Evolutionary conservation across 2,888 invertebrate species (phyloP), one percentile per base, ranked within the genome.

Genomic region (Leptinotarsa tumamoca): DNA sequence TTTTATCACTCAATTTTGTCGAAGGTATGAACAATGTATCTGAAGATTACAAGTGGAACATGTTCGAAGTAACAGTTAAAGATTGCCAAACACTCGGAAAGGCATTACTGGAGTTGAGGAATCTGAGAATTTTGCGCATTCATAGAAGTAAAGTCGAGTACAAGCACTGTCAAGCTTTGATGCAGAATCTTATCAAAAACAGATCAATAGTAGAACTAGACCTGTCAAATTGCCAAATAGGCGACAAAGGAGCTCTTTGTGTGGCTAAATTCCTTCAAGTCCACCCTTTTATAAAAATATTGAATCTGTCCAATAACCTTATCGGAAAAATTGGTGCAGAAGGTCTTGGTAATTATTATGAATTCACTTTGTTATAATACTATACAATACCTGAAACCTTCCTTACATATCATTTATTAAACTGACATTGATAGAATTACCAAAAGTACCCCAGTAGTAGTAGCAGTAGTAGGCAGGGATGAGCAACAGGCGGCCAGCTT

Each of bases 181-280:
- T 92, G 49, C 91, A 91, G 50, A 74, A 70, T 51, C 73, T 81
- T 23, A 75, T 85, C 18, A 81, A 80, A 67, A 84, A 84, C 66
- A 75, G 73, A 50, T 81, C 89, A 80, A 86, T 93, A 50, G 89
- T 90, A 78, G 92, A 92, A 82, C 83, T 94, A 51, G 92, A 93
- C 85, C 90, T 94, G 68, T 93, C 92, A 76, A 91, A 93, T 83
- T 93, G 93, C 84, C 90, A 91, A 80, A 91, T 93, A 68, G 91
- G 90, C 3, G 91, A 93, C 84, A 89, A 89, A 67, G 93, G 93
- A 0, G 92, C 92, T 82, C 89, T 92, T 74, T 93, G 93, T 21
- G 87, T 93, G 3, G 92, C 92, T 0, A 92, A 92, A 79, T 88
- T 92, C 76, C 89, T 91, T 71, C 87, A 81, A 52, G 80, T 89